Evolutionary conservation across 2,797 vertebrate genomes (phyloP), one percentile per base, ranked within the genome.

Genomic region (Nothura maculosa): DNA sequence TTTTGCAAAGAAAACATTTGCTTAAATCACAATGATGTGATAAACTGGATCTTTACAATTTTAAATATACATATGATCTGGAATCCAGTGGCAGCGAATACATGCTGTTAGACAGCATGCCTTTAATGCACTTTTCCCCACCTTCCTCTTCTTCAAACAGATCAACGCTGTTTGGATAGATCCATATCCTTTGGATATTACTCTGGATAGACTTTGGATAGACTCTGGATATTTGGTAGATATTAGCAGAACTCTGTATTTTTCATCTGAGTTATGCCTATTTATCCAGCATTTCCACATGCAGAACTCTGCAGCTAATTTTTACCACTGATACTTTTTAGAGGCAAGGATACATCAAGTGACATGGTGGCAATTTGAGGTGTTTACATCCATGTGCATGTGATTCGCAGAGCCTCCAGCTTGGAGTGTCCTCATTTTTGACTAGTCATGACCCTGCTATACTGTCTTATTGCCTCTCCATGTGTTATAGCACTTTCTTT

Each of bases 331-430:
- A 4, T 82, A 3, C 28, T 78, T 94, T 90, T 95, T 9, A 42
- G 50, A 83, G 22, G 45, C 69, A 68, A 92, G 69, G 45, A 69
- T 89, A 83, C 42, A 89, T 58, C 66, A 58, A 43, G 30, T 9
- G 47, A 58, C 0, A 0, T 57, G 42, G 57, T 20, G 58, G 79
- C 82, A 95, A 89, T 83, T 5, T 48, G 90, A 92, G 72, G 45
- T 92, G 88, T 91, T 95, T 93, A 90, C 66, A 80, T 85, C 48
- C 32, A 60, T 32, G 34, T 62, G 66, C 84, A 48, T 52, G 76
- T 43, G 84, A 94, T 2, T 73, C 74, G 50, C 79, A 90, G 62
- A 94, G 90, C 81, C 94, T 94, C 90, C 93, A 95, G 88, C 86
- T 78, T 8, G 21, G 32, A 85, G 32, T 14, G 73, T 75, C 84